Evolutionary conservation across 2,888 invertebrate species (phyloP), one percentile per base, ranked within the genome.

Genomic region (Dugesia japonica): DNA sequence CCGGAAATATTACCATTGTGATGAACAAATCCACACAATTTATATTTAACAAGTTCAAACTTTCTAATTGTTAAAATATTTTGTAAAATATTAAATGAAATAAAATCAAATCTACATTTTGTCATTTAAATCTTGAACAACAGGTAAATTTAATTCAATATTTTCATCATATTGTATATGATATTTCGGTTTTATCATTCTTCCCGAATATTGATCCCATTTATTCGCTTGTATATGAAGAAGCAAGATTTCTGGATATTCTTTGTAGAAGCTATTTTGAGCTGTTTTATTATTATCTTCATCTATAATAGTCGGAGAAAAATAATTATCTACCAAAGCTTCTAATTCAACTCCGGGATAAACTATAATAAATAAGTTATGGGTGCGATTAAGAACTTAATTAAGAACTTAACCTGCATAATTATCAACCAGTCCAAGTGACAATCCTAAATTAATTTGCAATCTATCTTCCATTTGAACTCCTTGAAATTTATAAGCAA

Each of bases 201-300:
- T n/a, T 56, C n/a, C 9, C 17, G 4, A n/a, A 20, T 56, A 1
- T 7, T 13, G 4, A n/a, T 56, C 56, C 56, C 56, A 56, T 23
- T 56, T 56, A 56, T 56, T 56, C 4, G 56, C 56, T 56, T 56
- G 56, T 1, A 56, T 56, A n/a, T 56, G 56, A 56, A 56, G n/a
- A 56, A 56, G 56, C 23, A 56, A 56, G 7, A 56, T 23, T 1
- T 4, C n/a, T 23, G 56, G 56, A 56, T 4, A 1, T n/a, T 56
- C 23, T 56, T 23, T 23, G 17, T 56, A 56, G 7, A 56, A 20
- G 20, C 4, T 13, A 4, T 9, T 56, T 20, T 56, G 56, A 23
- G 9, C 17, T 1, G 23, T 20, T 56, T 56, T 56, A 23, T 4
- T 13, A n/a, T 4, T 1, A 4, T 56, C 56, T 4, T 56, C 56